Conservation (phyloP, 1,140 invertebrate species). For the Planococcus citri region DNA sequence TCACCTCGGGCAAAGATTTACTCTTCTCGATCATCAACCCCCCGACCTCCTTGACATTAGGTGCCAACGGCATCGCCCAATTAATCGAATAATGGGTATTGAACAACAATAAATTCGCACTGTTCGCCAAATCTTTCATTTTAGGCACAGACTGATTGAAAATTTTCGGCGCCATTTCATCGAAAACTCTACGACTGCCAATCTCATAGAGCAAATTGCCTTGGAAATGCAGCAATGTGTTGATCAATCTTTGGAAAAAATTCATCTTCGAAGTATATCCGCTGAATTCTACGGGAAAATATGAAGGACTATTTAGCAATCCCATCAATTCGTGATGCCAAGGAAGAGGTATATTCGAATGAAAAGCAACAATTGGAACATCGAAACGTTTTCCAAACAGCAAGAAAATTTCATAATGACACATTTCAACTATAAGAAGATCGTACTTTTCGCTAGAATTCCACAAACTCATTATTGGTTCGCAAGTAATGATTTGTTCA, state of each 20-base stretch:
- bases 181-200: conserved; percentile 4
- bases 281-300: background rate
- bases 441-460: background rate
- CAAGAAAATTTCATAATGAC: background rate
- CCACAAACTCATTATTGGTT: background rate
- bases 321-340: background rate
- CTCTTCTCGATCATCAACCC: conserved; percentile 34
- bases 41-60: conserved; percentile 49
- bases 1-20: conserved; percentile 4
- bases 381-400: background rate
- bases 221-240: conserved; percentile 21
- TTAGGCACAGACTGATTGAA: conserved; percentile 45
- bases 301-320: background rate
- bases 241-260: conserved; percentile 17
- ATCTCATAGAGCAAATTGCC: conserved; percentile 10
- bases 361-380: background rate
- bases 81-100: conserved; percentile 35
- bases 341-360: background rate
- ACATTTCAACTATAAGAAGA: background rate
- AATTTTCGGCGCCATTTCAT: conserved; percentile 33
- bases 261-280: background rate
- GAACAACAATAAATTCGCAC: conserved; percentile 28
- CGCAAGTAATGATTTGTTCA: background rate
- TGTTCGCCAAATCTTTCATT: conserved; percentile 32
- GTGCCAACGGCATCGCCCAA: conserved; percentile 40